A percentile compares a stretch with the other conserved stretches of the same genome.
phyloP scores from a whole-genome alignment of 2,888 invertebrate species.

The Druceiella hillmani region DNA sequence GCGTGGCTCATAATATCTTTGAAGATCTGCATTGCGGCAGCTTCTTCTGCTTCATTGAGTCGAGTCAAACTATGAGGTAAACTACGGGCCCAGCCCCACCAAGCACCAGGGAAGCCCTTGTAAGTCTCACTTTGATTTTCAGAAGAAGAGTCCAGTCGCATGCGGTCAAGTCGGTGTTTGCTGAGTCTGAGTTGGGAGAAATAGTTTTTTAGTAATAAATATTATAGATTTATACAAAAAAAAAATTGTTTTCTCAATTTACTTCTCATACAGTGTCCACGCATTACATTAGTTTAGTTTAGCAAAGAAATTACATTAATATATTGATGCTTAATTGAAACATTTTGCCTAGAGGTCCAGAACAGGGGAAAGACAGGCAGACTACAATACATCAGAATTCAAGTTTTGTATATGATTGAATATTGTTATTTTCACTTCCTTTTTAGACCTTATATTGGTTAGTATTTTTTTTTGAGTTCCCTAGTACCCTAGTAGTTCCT shows the following conservation, averaged over 20 bases:
- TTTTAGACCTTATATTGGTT: too few relatives aligned
- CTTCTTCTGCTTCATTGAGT: constrained; percentile 81
- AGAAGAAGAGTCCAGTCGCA: constrained; percentile 43
- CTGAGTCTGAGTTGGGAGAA: constrained; percentile 50
- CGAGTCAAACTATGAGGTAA: constrained; percentile 79
- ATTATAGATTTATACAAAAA: background rate
- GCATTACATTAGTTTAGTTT: background rate
- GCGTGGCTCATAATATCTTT: constrained; percentile 84
- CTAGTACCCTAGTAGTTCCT: too few relatives aligned
- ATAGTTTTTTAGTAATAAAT: background rate
- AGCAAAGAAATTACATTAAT: too few relatives aligned
- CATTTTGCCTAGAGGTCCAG: too few relatives aligned
- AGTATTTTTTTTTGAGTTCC: too few relatives aligned
- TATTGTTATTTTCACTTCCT: too few relatives aligned
- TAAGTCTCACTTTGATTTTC: constrained; percentile 76
- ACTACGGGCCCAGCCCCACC: constrained; percentile 87
- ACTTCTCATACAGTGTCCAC: background rate
- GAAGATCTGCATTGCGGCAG: constrained; percentile 82
- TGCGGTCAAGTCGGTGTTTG: constrained; percentile 76
- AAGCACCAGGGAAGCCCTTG: constrained; percentile 77
- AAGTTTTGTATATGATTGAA: too few relatives aligned
- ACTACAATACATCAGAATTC: too few relatives aligned
- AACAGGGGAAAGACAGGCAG: too few relatives aligned
- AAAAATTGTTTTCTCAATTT: too few relatives aligned
- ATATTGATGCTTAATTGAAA: too few relatives aligned